A percentile compares a stretch with the other conserved stretches of the same genome.
Conservation (phyloP, 2,888 invertebrate genomes). For the Blomia tropicalis region DNA sequence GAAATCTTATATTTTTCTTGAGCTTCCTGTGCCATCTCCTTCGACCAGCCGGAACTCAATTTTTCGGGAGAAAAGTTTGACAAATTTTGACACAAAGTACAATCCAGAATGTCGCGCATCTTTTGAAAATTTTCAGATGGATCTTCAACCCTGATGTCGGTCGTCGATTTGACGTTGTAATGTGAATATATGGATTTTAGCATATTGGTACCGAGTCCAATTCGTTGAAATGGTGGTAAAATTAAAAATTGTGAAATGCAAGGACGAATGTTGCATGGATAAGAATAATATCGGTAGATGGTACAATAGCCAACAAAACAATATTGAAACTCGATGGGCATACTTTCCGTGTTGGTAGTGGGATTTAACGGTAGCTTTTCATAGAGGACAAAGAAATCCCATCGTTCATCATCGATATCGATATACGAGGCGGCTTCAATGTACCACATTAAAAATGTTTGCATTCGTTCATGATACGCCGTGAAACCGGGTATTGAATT, state of each 20-base stretch:
- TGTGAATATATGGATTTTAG: constrained; percentile 47
- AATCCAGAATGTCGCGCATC: constrained; percentile 75
- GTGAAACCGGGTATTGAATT: constrained; percentile 52
- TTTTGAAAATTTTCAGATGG: constrained; percentile 77
- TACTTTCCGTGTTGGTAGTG: background rate
- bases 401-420: constrained; percentile 75
- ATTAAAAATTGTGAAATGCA: constrained; percentile 82
- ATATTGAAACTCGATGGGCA: constrained; percentile 39
- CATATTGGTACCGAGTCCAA: constrained; percentile 66
- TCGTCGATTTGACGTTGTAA: constrained; percentile 43
- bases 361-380: constrained; percentile 21
- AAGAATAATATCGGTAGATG: constrained; percentile 84
- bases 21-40: constrained; percentile 60
- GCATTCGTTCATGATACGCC: constrained; percentile 62
- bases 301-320: constrained; percentile 74
- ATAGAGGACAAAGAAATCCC: constrained; percentile 53
- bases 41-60: constrained; percentile 53
- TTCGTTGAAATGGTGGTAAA: constrained; percentile 72
- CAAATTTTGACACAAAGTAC: constrained; percentile 52
- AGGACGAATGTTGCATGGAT: constrained; percentile 67
- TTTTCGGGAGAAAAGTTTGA: constrained; percentile 50
- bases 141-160: constrained; percentile 76
- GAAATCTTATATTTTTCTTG: constrained; percentile 50
- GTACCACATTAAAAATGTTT: constrained; percentile 82
- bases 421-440: constrained; percentile 91